Evolutionary conservation across 1,140 invertebrate species (phyloP).

Genomic region (Trypoxylus dichotomus): DNA sequence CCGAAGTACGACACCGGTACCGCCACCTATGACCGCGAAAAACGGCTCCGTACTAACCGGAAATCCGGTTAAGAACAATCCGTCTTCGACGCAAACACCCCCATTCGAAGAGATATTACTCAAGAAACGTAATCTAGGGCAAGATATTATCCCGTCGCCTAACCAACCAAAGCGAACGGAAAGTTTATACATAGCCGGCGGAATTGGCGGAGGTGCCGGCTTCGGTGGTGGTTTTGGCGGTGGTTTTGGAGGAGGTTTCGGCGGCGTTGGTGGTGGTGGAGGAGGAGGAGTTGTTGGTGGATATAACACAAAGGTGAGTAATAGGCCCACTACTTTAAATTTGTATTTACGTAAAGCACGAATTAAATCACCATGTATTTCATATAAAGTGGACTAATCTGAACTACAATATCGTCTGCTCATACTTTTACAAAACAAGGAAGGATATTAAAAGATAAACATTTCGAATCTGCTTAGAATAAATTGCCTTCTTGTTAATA

Average conservation of each 20-base stretch:
- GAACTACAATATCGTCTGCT: no score
- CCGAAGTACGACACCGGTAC: slow-evolving; percentile 54
- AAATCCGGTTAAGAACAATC: slow-evolving; percentile 29
- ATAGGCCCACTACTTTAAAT: background rate
- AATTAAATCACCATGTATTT: no score
- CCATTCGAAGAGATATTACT: slow-evolving; percentile 80
- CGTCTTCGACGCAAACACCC: slow-evolving; percentile 43
- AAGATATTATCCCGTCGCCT: slow-evolving; percentile 83
- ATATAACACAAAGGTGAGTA: slow-evolving; percentile 19
- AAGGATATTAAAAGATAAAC: no score
- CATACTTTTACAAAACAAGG: no score
- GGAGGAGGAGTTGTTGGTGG: background rate
- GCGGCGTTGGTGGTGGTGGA: background rate
- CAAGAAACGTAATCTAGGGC: slow-evolving; percentile 76
- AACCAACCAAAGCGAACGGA: slow-evolving; percentile 87
- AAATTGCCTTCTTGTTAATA: no score
- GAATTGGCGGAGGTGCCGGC: slow-evolving; percentile 1
- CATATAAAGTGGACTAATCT: no score
- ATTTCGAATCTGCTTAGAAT: no score
- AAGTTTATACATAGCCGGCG: slow-evolving; percentile 66
- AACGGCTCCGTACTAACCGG: slow-evolving; percentile 57
- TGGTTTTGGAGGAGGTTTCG: background rate
- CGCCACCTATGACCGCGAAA: slow-evolving; percentile 49
- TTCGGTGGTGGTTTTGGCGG: background rate
- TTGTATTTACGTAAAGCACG: no score